phyloP scores from a whole-genome alignment of 2,797 vertebrate genomes.

The Enteromius treurensis region DNA sequence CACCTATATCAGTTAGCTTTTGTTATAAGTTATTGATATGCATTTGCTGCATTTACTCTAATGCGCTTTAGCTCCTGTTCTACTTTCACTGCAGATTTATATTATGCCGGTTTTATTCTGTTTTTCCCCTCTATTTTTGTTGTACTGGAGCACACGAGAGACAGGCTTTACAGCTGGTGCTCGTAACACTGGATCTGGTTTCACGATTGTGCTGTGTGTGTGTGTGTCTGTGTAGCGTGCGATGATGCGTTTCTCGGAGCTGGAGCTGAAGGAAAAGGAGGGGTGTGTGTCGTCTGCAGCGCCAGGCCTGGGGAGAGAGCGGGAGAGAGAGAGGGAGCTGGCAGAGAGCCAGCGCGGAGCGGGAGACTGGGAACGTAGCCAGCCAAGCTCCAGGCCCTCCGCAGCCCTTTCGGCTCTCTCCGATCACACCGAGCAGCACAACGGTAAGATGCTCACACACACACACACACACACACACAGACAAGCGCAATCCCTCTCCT shows the following conservation, averaged over 20 bases:
- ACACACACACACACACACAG: conserved; percentile 44
- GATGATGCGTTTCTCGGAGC: conserved; percentile 99
- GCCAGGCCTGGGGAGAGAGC: conserved; percentile 76
- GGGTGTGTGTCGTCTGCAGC: conserved; percentile 83
- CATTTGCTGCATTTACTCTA: conserved; percentile 31
- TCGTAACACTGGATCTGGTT: conserved; percentile 66
- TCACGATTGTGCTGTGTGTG: conserved; percentile 73
- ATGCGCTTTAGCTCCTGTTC: conserved; percentile 28
- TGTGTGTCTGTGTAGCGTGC: conserved; percentile 89
- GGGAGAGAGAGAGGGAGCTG: conserved; percentile 72
- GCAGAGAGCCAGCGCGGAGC: conserved; percentile 79
- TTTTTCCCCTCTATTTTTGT: conserved; percentile 28
- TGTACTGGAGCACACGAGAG: conserved; percentile 34
- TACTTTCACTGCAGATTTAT: conserved; percentile 35
- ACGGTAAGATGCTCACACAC: conserved; percentile 71
- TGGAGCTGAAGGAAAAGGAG: conserved; percentile 99
- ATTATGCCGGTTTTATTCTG: conserved; percentile 37
- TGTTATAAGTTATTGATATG: conserved; percentile 40
- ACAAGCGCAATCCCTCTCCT: conserved; percentile 9
- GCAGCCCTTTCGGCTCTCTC: conserved; percentile 63
- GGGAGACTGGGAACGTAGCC: conserved; percentile 76
- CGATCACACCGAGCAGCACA: conserved; percentile 64
- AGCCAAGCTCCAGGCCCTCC: conserved; percentile 75
- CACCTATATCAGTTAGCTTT: conserved; percentile 24
- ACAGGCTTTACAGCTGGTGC: conserved; percentile 45